Conservation (phyloP, 2,888 invertebrate genomes). For the Netelia inedita region DNA sequence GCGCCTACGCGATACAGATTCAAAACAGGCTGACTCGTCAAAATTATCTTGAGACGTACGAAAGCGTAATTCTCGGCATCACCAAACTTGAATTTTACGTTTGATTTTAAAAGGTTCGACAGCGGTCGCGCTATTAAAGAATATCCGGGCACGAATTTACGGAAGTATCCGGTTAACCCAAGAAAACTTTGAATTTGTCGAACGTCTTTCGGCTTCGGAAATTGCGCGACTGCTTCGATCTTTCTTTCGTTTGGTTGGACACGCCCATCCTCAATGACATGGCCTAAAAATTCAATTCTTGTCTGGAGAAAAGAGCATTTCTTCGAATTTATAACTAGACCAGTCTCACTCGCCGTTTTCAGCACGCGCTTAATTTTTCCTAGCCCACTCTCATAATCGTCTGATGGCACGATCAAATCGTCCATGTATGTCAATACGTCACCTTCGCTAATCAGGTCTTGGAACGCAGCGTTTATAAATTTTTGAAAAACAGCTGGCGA, state of each 20-base stretch:
- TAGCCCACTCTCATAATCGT: slow-evolving; percentile 28
- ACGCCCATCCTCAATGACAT: slow-evolving; percentile 35
- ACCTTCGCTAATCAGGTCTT: slow-evolving; percentile 45
- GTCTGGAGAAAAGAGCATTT: slow-evolving; percentile 37
- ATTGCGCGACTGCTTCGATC: slow-evolving; percentile 65
- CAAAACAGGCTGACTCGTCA: slow-evolving; percentile 56
- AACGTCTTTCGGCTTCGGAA: slow-evolving; percentile 61
- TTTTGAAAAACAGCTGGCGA: slow-evolving; percentile 30
- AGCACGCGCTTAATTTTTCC: slow-evolving; percentile 12
- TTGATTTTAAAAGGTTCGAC: slow-evolving; percentile 57
- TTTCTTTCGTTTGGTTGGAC: slow-evolving; percentile 54
- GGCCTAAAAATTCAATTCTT: slow-evolving; percentile 20
- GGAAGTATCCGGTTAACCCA: slow-evolving; percentile 68
- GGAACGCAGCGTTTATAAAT: slow-evolving; percentile 67
- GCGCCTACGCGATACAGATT: slow-evolving; percentile 52
- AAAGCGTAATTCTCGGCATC: slow-evolving; percentile 65
- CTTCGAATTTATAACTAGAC: slow-evolving; percentile 37
- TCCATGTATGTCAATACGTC: slow-evolving; percentile 35
- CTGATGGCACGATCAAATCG: slow-evolving; percentile 39
- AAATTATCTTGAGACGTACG: slow-evolving; percentile 51
- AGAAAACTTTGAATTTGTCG: slow-evolving; percentile 66
- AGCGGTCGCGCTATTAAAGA: slow-evolving; percentile 66
- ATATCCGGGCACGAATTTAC: slow-evolving; percentile 67
- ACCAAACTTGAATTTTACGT: slow-evolving; percentile 56
- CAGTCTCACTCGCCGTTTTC: slow-evolving; percentile 15